Conservation (phyloP, 2,888 invertebrate species). For the Dioctria rufipes region DNA sequence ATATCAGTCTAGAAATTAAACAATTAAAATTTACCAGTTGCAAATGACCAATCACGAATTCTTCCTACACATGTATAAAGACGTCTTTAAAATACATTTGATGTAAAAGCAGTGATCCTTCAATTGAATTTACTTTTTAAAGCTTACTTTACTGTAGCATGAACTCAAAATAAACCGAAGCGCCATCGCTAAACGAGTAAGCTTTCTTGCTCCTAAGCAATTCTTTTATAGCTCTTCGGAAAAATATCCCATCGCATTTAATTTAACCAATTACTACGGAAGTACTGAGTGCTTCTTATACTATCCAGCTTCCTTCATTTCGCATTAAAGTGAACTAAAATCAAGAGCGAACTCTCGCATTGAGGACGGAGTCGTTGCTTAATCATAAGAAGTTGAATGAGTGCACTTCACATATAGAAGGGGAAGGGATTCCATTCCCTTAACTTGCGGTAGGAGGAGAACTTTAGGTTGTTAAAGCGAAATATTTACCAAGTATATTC, state of each 20-base stretch:
- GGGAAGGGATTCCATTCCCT: conserved; percentile 51
- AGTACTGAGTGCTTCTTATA: conserved; percentile 27
- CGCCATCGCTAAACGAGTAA: no score
- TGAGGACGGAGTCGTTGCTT: conserved; percentile 2
- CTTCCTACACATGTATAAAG: no score
- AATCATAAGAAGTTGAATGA: conserved; percentile 49
- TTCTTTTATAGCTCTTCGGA: conserved; percentile 48
- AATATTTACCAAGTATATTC: conserved; percentile 41
- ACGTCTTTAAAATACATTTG: no score
- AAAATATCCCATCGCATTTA: conserved; percentile 50
- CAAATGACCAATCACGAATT: no score
- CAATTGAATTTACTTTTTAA: no score
- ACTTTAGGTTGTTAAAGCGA: conserved; percentile 27
- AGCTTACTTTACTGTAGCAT: no score
- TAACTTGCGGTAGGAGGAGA: conserved; percentile 51
- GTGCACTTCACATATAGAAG: conserved; percentile 21
- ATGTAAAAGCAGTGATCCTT: no score
- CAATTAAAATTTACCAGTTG: no score
- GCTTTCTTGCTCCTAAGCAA: background rate
- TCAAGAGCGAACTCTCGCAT: background rate
- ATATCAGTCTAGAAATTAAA: no score
- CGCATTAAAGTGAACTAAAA: conserved; percentile 9
- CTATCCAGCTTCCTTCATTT: background rate
- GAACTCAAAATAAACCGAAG: no score
- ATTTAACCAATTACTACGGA: conserved; percentile 52